Percentiles rank a stretch among this genome's conserved stretches.
Conservation (phyloP, 2,888 invertebrate genomes). For the Volucella zonaria region DNA sequence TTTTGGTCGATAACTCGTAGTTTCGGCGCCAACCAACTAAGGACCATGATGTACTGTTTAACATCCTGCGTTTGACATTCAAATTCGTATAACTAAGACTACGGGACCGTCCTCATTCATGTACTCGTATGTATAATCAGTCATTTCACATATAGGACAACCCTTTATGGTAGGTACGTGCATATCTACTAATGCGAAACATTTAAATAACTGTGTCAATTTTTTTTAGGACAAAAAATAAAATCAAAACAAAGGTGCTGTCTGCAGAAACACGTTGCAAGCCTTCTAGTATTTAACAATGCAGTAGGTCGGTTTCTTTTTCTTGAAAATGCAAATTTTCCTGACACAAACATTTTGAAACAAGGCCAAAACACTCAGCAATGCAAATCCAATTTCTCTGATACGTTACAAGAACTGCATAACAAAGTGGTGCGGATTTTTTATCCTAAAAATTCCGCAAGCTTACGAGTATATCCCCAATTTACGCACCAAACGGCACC, state of each 20-base stretch:
- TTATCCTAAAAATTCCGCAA: too few species aligned
- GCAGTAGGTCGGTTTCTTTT: neutral
- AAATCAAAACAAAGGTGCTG: constrained; percentile 6
- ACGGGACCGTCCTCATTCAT: too few species aligned
- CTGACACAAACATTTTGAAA: constrained; percentile 20
- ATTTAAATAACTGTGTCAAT: constrained; percentile 35
- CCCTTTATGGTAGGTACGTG: too few species aligned
- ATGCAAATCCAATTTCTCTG: constrained; percentile 37
- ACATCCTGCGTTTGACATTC: too few species aligned
- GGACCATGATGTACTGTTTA: too few species aligned
- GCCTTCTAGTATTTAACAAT: constrained; percentile 24
- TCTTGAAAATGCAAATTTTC: constrained; percentile 38
- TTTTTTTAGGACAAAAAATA: constrained; percentile 10
- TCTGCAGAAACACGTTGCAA: constrained; percentile 11
- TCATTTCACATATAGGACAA: too few species aligned
- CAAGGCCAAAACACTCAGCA: constrained; percentile 29
- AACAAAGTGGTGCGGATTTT: neutral
- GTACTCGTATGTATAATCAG: too few species aligned
- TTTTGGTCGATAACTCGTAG: too few species aligned
- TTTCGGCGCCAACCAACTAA: too few species aligned
- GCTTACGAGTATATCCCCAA: too few species aligned
- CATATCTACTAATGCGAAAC: neutral
- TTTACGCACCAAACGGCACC: neutral
- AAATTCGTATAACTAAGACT: too few species aligned
- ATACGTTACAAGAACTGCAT: constrained; percentile 6